These are phyloP conservation scores for Borostomias antarcticus DNA, from an alignment of 2,797 vertebrate species.

Conservation along the genomic window DNA sequence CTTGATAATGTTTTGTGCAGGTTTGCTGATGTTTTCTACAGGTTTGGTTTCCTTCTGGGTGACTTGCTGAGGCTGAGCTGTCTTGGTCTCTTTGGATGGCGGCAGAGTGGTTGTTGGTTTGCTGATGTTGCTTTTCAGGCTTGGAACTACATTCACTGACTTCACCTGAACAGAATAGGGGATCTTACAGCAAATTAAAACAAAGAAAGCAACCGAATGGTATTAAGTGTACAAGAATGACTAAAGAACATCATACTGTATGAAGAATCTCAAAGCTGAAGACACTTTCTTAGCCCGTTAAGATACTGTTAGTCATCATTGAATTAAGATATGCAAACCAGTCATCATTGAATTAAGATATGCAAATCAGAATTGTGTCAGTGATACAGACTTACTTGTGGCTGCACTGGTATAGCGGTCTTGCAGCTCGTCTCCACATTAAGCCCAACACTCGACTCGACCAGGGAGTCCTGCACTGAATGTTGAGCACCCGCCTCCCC, in stretches of 20 bases:
- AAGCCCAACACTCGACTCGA: not conserved
- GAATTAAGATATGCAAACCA: too few relatives aligned
- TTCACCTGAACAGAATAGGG: not conserved
- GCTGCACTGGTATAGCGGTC: not conserved
- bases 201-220: not conserved
- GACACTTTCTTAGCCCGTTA: too few relatives aligned
- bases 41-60: not conserved
- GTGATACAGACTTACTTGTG: not conserved
- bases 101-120: not conserved
- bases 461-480: too few relatives aligned
- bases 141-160: slow-evolving; percentile 4
- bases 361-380: too few relatives aligned
- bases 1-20: not conserved
- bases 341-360: too few relatives aligned
- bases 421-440: not conserved
- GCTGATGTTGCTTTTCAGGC: not conserved
- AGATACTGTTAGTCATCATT: too few relatives aligned
- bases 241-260: not conserved
- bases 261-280: not conserved
- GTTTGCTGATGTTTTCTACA: not conserved
- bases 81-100: not conserved
- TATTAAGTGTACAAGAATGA: not conserved
- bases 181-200: not conserved
- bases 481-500: too few relatives aligned
- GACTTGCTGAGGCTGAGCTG: not conserved